These are phyloP conservation scores for Apis cerana DNA, from an alignment of 1,140 invertebrate genomes.

Conservation along the genomic window DNA sequence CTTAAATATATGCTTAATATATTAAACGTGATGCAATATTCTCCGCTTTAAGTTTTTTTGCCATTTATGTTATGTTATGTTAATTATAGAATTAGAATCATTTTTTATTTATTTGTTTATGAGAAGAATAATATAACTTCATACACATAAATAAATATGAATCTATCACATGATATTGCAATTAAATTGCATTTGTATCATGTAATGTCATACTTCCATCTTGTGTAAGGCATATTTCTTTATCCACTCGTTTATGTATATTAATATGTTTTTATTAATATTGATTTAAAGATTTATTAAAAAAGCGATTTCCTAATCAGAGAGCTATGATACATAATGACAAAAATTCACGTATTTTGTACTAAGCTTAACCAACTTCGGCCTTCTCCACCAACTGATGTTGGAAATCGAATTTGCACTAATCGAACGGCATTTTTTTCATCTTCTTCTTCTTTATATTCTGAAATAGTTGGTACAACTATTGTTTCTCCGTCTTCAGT, in stretches of 20 bases:
- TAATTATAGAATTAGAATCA: not conserved
- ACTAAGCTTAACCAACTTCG: conserved; percentile 78
- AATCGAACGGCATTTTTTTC: conserved; percentile 72
- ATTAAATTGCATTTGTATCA: not conserved
- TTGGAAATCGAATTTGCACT: conserved; percentile 77
- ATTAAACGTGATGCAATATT: not conserved
- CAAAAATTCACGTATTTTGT: conserved; percentile 70
- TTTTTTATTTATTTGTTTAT: not conserved
- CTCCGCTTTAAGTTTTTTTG: conserved; percentile 11
- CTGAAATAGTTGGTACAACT: conserved; percentile 71
- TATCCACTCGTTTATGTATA: not conserved
- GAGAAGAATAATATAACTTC: not conserved
- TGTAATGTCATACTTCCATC: not conserved
- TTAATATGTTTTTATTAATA: not conserved
- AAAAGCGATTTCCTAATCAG: not conserved
- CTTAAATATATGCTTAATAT: not conserved
- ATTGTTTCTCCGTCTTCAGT: conserved; percentile 74
- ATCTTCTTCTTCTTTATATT: conserved; percentile 72
- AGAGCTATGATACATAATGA: conserved; percentile 13
- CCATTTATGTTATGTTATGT: not conserved
- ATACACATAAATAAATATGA: conserved; percentile 22
- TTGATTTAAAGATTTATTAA: conserved; percentile 6
- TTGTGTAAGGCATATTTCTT: conserved; percentile 22
- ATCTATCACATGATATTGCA: conserved; percentile 6
- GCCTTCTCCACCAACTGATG: conserved; percentile 65